Conservation (phyloP, 2,888 invertebrate genomes). For the Hecatera dysodea region DNA sequence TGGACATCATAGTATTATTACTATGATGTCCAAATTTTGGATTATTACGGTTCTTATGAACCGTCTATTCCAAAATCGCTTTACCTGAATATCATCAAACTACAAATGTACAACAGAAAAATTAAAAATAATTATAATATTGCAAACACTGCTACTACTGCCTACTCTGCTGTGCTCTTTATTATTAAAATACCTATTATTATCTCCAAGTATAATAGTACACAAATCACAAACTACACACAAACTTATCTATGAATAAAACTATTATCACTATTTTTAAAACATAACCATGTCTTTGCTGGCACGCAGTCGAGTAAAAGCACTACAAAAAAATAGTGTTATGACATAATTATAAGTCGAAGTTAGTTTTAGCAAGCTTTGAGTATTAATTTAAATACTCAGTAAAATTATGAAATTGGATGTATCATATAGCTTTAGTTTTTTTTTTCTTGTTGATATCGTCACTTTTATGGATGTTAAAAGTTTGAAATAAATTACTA, state of each 20-base stretch:
- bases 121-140: background rate
- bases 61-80: background rate
- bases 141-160: conserved; percentile 16
- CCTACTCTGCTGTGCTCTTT: conserved; percentile 22
- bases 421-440: conserved; percentile 9
- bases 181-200: background rate
- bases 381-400: conserved; percentile 25
- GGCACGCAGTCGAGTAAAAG: background rate
- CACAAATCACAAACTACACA: conserved; percentile 19
- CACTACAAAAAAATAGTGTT: conserved; percentile 17
- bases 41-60: too few species aligned
- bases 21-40: too few species aligned
- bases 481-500: background rate
- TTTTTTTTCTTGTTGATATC: conserved; percentile 3
- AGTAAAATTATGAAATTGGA: background rate
- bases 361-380: conserved; percentile 15
- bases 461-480: background rate
- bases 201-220: conserved; percentile 9
- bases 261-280: background rate
- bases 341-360: conserved; percentile 1
- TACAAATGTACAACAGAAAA: background rate
- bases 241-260: conserved; percentile 7
- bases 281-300: background rate
- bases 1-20: background rate
- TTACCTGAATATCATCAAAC: background rate